Conservation (phyloP, 2,113 vertebrate species). For the Baryphthengus martii region DNA sequence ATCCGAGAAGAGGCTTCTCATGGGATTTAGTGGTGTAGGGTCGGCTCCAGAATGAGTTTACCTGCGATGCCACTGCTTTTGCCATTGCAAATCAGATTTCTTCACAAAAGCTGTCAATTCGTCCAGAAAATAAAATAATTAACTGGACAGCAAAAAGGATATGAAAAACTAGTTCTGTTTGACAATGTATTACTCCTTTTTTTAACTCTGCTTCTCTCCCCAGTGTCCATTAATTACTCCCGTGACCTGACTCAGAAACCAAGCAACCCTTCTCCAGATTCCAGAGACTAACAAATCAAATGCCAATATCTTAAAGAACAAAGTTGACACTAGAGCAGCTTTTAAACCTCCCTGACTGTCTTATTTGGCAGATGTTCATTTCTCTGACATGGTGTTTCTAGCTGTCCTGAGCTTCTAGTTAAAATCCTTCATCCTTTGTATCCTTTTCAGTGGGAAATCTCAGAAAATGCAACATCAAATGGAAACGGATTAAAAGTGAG, state of each 20-base stretch:
- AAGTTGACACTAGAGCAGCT: background rate
- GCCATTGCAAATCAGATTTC: background rate
- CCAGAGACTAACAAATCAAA: background rate
- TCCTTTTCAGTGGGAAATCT: background rate
- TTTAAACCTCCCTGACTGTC: background rate
- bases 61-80: rapidly evolving
- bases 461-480: background rate
- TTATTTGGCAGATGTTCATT: background rate
- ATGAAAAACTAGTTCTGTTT: background rate
- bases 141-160: background rate
- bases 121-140: background rate
- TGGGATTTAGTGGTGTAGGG: background rate
- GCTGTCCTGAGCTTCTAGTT: background rate
- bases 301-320: background rate
- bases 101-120: background rate
- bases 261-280: background rate
- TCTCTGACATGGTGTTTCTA: background rate
- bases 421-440: background rate
- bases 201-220: background rate
- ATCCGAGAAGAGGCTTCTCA: background rate
- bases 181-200: background rate
- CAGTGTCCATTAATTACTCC: background rate
- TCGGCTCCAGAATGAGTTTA: background rate
- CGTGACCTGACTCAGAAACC: background rate
- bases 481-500: background rate